A percentile compares a stretch with the other conserved stretches of the same genome.
These are phyloP conservation scores for Desoria tigrina DNA, from an alignment of 2,888 invertebrate genomes.

Conservation along the genomic window DNA sequence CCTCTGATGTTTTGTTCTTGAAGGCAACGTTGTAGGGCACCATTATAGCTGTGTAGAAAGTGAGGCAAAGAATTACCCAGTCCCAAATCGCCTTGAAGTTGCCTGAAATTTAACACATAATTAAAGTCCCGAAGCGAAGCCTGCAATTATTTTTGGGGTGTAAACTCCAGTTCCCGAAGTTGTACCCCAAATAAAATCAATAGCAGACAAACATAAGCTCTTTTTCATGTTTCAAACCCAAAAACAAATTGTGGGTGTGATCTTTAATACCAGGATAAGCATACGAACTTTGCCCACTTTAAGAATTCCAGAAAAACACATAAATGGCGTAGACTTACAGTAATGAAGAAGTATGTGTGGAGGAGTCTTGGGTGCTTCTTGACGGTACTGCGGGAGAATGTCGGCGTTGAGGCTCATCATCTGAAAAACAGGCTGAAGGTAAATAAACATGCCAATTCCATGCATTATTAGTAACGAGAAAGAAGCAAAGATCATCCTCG, in stretches of 20 bases:
- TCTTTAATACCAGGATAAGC: no score
- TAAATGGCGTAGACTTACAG: no score
- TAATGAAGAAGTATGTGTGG: slow-evolving; percentile 99
- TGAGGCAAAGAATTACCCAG: slow-evolving; percentile 99
- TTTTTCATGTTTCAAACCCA: no score
- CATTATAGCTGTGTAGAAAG: slow-evolving; percentile 97
- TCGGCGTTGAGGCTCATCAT: slow-evolving; percentile 98
- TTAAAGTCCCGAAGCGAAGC: no score
- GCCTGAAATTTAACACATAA: no score
- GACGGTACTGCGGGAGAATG: slow-evolving; percentile 96
- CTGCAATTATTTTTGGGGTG: slow-evolving; percentile 16
- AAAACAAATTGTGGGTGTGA: no score
- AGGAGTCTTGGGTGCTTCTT: slow-evolving; percentile 99
- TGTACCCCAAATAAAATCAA: slow-evolving; percentile 50
- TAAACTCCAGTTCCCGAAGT: slow-evolving; percentile 57
- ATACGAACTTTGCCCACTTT: slow-evolving; percentile 9
- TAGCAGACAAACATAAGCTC: slow-evolving; percentile 54
- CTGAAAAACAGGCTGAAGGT: slow-evolving; percentile 59
- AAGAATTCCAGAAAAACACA: no score
- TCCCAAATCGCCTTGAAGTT: slow-evolving; percentile 59
- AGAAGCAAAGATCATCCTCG: no score
- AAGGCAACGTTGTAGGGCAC: slow-evolving; percentile 99
- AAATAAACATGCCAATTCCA: not conserved
- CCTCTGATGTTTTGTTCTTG: slow-evolving; percentile 98
- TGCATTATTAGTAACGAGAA: no score